These are phyloP conservation scores for Heteronetta atricapilla DNA, from an alignment of 2,113 vertebrate genomes.

Conservation along the genomic window DNA sequence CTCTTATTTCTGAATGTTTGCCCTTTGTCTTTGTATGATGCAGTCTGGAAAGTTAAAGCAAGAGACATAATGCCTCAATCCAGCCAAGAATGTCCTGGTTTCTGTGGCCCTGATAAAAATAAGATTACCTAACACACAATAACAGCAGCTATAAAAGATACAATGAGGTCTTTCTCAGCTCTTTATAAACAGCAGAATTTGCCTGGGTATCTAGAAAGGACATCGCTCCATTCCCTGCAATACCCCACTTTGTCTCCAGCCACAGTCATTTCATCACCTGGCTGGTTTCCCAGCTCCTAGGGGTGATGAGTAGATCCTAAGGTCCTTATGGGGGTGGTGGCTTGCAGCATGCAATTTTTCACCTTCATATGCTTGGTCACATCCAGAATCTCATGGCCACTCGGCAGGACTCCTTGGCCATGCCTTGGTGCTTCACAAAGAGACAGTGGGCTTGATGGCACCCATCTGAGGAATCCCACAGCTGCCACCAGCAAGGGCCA, in stretches of 20 bases:
- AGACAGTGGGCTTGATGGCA: background rate
- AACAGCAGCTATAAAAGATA: background rate
- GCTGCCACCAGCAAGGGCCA: background rate
- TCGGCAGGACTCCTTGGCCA: background rate
- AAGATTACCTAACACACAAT: background rate
- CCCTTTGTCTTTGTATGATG: background rate
- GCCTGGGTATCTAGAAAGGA: background rate
- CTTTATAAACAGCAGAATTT: background rate
- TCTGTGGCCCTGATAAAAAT: background rate
- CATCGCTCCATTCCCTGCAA: background rate
- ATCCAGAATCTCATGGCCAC: background rate
- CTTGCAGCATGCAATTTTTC: rapidly evolving
- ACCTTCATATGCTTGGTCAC: background rate
- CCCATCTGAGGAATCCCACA: background rate
- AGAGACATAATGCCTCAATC: background rate
- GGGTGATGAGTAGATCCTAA: background rate
- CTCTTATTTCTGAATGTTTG: background rate
- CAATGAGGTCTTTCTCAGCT: background rate
- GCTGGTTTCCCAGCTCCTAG: background rate
- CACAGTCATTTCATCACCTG: rapidly evolving
- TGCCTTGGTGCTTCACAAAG: rapidly evolving
- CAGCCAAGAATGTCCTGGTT: background rate
- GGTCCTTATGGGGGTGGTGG: background rate
- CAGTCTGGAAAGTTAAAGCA: background rate
- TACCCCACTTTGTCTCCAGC: background rate